A percentile compares a stretch with the other conserved stretches of the same genome.
Conservation (phyloP, 2,888 invertebrate species). For the Pantelozetes paolii region DNA sequence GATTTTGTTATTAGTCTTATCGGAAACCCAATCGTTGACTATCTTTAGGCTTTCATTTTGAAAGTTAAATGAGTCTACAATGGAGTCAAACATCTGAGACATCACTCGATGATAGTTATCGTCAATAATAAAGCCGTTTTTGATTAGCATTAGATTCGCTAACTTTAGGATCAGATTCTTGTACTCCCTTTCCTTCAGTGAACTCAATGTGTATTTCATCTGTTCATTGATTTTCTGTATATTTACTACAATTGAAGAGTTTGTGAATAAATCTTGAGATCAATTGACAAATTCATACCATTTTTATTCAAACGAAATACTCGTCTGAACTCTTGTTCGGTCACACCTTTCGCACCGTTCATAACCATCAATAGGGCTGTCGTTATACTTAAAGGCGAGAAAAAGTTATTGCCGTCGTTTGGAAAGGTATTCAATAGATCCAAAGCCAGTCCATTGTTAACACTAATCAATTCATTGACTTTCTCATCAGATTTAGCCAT, state of each 20-base stretch:
- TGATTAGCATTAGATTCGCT: not conserved
- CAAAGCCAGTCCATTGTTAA: constrained; percentile 4
- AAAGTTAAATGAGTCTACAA: constrained; percentile 1
- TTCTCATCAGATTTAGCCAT: not conserved
- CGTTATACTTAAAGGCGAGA: constrained; percentile 18
- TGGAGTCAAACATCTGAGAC: not conserved
- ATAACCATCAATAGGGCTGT: not conserved
- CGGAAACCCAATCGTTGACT: constrained; percentile 43
- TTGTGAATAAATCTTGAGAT: no score
- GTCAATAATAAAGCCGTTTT: not conserved
- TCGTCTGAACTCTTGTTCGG: not conserved
- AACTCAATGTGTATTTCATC: no score
- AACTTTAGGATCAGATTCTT: not conserved
- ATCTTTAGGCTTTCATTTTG: not conserved
- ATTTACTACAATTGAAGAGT: no score
- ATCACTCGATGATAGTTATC: not conserved
- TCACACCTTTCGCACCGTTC: constrained; percentile 21
- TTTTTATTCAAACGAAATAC: not conserved
- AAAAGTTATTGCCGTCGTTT: not conserved
- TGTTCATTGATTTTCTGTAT: no score
- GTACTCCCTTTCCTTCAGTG: no score
- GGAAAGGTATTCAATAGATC: constrained; percentile 18
- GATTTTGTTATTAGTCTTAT: constrained; percentile 43
- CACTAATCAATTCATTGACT: not conserved
- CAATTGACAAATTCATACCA: not conserved